Evolutionary conservation across 2,888 invertebrate genomes (phyloP), one percentile per base, ranked within the genome.

Genomic region (Gnatocerus cornutus): DNA sequence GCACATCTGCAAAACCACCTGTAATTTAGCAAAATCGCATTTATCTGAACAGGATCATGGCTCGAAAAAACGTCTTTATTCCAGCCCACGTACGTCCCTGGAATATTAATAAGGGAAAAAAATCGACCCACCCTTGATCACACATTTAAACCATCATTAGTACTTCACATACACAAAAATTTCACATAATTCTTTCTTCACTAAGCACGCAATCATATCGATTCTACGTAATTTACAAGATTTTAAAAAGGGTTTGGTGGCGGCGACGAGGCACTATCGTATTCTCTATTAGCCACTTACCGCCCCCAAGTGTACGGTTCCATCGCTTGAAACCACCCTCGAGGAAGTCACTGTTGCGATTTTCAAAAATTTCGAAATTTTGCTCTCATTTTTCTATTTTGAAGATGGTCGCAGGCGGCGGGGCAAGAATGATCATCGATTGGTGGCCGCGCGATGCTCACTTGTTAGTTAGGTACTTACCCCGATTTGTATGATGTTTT

Each of bases 401-500:
- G 21, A 21, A 21, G 21, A 21, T 3, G 41, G 41, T 6, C 13
- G 41, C 41, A 13, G 41, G 41, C 41, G 41, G 41, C 41, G 41
- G 41, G 41, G 41, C 41, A n/a, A 12, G 12, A 13, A 7, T 41
- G 41, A 16, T 16, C 13, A n/a, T 5, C 16, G 14, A 9, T 16
- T 14, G 14, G 14, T 16, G 8, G 13, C 14, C 16, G 16, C 8
- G 29, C 16, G 10, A 50, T 50, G 30, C 3, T 50, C 16, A 14
- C n/a, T 39, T 55, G 29, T 55, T 55, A 37, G 16, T 55, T 14
- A 10, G 3, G 37, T 8, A 68, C 61, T 68, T 46, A 68, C 61
- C 68, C 55, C 68, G 55, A 45, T 55, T 63, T 48, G 39, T 53
- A 65, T 30, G 65, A 65, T 65, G 61, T 58, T 65, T 65, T 67